Base-by-base conservation (phyloP, 37 sponge, comb jelly and placozoan genomes). In the Chondrilla cf. caribensis region DNA sequence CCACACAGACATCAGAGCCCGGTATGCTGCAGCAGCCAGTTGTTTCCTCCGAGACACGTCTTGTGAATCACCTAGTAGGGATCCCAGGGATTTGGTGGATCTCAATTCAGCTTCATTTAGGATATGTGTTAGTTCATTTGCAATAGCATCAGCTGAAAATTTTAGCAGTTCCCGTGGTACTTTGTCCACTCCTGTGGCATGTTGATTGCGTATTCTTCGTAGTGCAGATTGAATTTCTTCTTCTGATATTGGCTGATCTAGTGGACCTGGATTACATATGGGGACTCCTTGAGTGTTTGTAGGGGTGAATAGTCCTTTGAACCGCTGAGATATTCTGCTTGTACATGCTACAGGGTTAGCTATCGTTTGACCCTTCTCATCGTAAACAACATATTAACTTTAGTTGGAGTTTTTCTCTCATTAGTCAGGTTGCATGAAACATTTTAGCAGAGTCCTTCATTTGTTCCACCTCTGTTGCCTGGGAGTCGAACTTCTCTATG, bases 341-440 rank as follows among this genome's bases (percentile, higher is more conserved):
- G 66, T n/a, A 64, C 66, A 64, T 8, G 66, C 66, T 64, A 9
- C 66, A 64, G 66, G 66, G 28, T 64, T 64, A n/a, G 66, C 28
- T 64, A 64, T 64, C 9, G 66, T 64, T 64, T 64, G 66, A 64
- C 66, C 66, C 26, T 64, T 64, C 26, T 64, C 66, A 64, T 64
- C 66, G 22, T 64, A 26, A 24, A 64, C 66, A n/a, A n/a, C n/a
- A n/a, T 64, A 64, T 64, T n/a, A 64, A 26, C 28, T 64, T 64
- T 22, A 26, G 66, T n/a, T 64, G 66, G 66, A 64, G 66, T n/a
- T 64, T 64, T 14, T 41, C 11, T 73, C 76, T 40, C 76, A 73
- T 35, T 41, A 40, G 76, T 39, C n/a, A 41, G 44, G 76, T 22
- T 35, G 78, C 54, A n/a, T 26, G 15, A 77, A 77, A 77, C 78